Base-by-base conservation (phyloP, 2,113 vertebrate species). In the Tricholaema leucomelas region DNA sequence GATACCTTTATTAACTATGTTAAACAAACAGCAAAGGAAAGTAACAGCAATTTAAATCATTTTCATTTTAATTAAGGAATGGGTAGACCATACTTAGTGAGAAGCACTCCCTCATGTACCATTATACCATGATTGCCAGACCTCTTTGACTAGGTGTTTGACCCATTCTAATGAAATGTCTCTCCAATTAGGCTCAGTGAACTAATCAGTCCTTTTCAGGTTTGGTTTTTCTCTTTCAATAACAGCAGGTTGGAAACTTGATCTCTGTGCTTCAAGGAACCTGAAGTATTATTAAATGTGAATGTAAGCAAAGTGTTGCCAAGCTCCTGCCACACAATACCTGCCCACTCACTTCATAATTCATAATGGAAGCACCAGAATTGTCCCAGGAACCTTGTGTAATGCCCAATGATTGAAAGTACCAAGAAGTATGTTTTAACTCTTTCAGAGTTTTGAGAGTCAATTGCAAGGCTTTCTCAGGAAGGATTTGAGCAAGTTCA, bases 81-180 rank as follows among this genome's bases (percentile, higher is more conserved):
- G 54, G 59, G 92, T 85, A 87, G 81, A 81, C 66, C 71, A 30
- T 88, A 82, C 81, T 96, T 95, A 91, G 94, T 38, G 69, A 95
- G 92, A 97, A 97, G 87, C 65, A 81, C 93, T 97, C 96, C 97
- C 96, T 86, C 77, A 93, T 85, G 93, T 77, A 64, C 63, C 81
- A 93, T 95, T 97, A 91, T 74, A 94, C 36, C 27, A 33, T 61
- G 94, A 95, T 10, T 91, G 86, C 96, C 74, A 73, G 93, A 96
- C 94, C 95, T 92, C 91, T 91, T 86, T 79, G 58, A 84, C 79
- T 92, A 96, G 96, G 81, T 93, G 66, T 76, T 96, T 97, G 96
- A 97, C 95, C 96, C 92, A 18, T 95, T 95, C 94, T 97, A 97
- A 97, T 96, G 94, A 96, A 96, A 97, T 94, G 94, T 93, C 96